Conservation (phyloP, 2,797 vertebrate genomes). For the Periophthalmus magnuspinnatus region DNA sequence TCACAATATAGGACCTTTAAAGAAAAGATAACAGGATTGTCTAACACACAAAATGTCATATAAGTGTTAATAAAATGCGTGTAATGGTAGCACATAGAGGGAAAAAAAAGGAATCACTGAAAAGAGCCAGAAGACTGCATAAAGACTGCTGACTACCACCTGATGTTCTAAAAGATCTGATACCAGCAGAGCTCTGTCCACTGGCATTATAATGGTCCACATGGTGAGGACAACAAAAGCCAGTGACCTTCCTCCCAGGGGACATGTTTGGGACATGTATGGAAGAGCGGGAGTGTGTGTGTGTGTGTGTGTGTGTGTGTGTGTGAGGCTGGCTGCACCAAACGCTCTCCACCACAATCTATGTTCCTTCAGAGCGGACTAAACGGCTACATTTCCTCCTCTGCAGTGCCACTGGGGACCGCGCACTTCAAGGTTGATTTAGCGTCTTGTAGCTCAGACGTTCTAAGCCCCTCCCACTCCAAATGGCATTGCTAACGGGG, state of each 20-base stretch:
- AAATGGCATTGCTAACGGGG: neutral
- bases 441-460: conserved; percentile 52
- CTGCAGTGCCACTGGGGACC: conserved; percentile 48
- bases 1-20: too few species aligned
- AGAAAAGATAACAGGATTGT: too few species aligned
- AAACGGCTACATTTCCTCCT: conserved; percentile 61
- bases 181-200: neutral
- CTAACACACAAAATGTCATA: too few species aligned
- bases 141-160: too few species aligned
- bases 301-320: too few species aligned
- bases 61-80: too few species aligned
- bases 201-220: neutral
- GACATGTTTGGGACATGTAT: conserved; percentile 23
- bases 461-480: conserved; percentile 40
- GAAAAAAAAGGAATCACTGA: too few species aligned
- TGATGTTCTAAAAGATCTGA: neutral
- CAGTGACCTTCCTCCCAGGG: conserved; percentile 35
- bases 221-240: neutral
- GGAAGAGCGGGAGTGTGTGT: too few species aligned
- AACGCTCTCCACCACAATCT: conserved; percentile 46
- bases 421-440: conserved; percentile 69
- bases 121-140: neutral
- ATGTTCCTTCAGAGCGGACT: conserved; percentile 53
- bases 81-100: too few species aligned
- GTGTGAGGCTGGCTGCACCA: conserved; percentile 30